phyloP scores from a whole-genome alignment of 2,888 invertebrate genomes.

The Sarcophaga variegata region DNA sequence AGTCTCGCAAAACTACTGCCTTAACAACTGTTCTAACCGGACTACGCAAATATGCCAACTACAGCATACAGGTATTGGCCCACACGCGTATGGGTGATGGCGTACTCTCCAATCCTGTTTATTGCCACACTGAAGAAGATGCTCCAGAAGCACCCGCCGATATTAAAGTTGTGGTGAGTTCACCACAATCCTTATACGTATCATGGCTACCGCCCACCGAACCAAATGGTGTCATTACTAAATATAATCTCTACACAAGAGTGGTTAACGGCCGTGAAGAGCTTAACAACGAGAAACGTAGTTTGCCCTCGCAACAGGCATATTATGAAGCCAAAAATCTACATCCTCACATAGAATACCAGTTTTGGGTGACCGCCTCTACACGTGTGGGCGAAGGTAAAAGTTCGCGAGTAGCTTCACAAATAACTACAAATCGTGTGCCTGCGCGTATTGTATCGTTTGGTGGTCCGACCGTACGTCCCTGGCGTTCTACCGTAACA shows the following conservation, averaged over 20 bases:
- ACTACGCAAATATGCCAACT: conserved; percentile 89
- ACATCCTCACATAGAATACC: conserved; percentile 88
- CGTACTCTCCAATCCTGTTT: conserved; percentile 85
- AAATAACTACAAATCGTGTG: conserved; percentile 86
- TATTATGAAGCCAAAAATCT: conserved; percentile 87
- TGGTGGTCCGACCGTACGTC: conserved; percentile 85
- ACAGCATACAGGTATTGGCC: conserved; percentile 90
- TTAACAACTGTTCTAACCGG: conserved; percentile 87
- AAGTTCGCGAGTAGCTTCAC: conserved; percentile 86
- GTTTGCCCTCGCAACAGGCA: conserved; percentile 85
- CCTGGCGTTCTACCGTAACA: conserved; percentile 86
- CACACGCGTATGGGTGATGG: conserved; percentile 91
- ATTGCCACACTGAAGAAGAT: conserved; percentile 90
- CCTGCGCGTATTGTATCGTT: conserved; percentile 88
- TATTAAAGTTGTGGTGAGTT: conserved; percentile 90
- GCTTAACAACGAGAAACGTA: conserved; percentile 86
- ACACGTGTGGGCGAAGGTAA: conserved; percentile 90
- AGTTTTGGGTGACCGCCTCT: conserved; percentile 90
- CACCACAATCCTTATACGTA: conserved; percentile 88
- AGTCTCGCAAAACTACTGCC: conserved; percentile 86
- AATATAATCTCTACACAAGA: conserved; percentile 88
- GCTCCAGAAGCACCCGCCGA: conserved; percentile 91
- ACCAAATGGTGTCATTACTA: conserved; percentile 89
- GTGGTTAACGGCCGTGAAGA: conserved; percentile 87
- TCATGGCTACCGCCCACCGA: conserved; percentile 90